Conservation (phyloP, 2,797 vertebrate genomes). For the Hirundo rustica region DNA sequence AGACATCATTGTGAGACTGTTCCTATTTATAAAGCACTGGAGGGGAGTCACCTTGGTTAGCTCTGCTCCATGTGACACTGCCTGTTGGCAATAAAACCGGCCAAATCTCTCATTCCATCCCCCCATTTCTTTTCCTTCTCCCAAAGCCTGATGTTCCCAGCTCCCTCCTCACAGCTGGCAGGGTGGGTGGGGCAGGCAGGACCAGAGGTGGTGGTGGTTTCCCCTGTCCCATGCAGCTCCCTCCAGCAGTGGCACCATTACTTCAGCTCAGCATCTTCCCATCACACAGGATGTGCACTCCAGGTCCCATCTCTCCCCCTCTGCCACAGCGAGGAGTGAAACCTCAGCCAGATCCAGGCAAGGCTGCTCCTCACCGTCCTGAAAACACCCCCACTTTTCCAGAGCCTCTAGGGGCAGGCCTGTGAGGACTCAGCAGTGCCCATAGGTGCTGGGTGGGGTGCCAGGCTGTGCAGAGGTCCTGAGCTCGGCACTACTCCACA, state of each 20-base stretch:
- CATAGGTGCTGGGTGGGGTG: accelerated
- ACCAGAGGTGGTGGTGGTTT: neutral
- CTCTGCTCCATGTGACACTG: neutral
- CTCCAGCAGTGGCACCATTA: neutral
- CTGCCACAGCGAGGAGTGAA: neutral
- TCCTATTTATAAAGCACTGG: constrained; percentile 8
- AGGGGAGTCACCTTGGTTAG: constrained; percentile 10
- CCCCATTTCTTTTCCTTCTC: neutral
- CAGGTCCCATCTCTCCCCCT: neutral
- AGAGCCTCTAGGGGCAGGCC: neutral
- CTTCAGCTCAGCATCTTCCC: neutral
- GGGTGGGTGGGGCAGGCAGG: neutral
- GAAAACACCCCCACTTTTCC: neutral
- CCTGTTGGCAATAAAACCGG: neutral
- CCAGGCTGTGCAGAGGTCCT: neutral
- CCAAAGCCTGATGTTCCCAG: neutral
- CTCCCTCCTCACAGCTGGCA: neutral
- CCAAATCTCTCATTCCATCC: neutral
- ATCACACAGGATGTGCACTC: accelerated
- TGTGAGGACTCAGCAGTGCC: neutral
- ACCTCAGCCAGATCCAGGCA: neutral
- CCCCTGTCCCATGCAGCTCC: accelerated
- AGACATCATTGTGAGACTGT: neutral
- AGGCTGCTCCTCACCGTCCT: neutral
- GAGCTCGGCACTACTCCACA: accelerated